A percentile compares a stretch with the other conserved stretches of the same genome.
Conservation (phyloP, 2,113 vertebrate genomes). For the Scomber japonicus region DNA sequence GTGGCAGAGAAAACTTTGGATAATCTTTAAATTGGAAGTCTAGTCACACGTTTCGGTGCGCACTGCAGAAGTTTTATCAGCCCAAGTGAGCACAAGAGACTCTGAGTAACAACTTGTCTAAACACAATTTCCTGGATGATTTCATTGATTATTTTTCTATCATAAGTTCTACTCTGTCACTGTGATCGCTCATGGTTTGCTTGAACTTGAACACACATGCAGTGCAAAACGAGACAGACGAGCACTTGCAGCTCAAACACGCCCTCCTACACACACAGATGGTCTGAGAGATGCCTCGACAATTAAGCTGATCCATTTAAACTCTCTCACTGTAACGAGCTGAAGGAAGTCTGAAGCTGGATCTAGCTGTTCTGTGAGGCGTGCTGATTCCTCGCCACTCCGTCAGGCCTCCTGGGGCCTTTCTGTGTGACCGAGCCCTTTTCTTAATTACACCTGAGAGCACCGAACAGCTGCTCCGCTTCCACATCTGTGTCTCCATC, state of each 20-base stretch:
- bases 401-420: conserved; percentile 42
- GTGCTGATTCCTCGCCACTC: conserved; percentile 37
- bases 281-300: conserved; percentile 66
- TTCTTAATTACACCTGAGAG: conserved; percentile 76
- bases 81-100: conserved; percentile 37
- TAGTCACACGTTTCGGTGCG: conserved; percentile 41
- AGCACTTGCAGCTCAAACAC: conserved; percentile 35
- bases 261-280: conserved; percentile 65
- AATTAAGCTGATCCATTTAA: conserved; percentile 69
- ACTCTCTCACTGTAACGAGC: conserved; percentile 63
- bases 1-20: conserved; percentile 21
- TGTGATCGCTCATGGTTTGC: neutral
- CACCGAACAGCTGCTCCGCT: conserved; percentile 66
- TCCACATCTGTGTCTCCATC: conserved; percentile 66
- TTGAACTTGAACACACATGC: conserved; percentile 12
- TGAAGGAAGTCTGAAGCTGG: conserved; percentile 58
- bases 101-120: conserved; percentile 38
- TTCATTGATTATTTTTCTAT: conserved; percentile 55
- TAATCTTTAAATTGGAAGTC: conserved; percentile 59
- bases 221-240: conserved; percentile 11
- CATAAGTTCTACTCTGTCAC: conserved; percentile 36
- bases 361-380: conserved; percentile 51
- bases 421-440: conserved; percentile 65
- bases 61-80: conserved; percentile 26
- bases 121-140: conserved; percentile 66